These are phyloP conservation scores for Chrysochloris asiatica DNA, from an alignment of 2,113 vertebrate species.

Conservation along the genomic window DNA sequence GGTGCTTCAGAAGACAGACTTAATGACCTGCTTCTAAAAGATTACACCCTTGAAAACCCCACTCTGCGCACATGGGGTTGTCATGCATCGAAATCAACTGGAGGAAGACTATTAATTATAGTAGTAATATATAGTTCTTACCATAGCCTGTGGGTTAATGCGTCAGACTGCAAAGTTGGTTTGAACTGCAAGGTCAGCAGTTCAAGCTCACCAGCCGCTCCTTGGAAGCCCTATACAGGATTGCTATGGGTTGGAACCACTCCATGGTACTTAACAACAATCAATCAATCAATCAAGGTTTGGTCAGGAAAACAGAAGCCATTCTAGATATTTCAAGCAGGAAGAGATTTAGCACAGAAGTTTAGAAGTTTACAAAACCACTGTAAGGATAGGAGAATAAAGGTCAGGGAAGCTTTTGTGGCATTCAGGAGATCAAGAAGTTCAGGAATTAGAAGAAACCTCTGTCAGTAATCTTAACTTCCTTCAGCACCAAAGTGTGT, in stretches of 20 bases:
- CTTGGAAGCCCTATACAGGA: no score
- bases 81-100: neutral
- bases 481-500: neutral
- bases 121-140: neutral
- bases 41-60: neutral
- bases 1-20: neutral
- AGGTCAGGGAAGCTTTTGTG: neutral
- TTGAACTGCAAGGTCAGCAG: no score
- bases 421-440: neutral
- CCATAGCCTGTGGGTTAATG: no score
- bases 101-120: neutral
- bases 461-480: neutral
- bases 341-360: neutral
- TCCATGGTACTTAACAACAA: no score
- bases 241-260: no score
- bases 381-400: neutral
- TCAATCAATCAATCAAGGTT: neutral
- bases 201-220: no score
- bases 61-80: neutral
- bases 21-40: neutral
- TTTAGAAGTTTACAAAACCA: neutral
- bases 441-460: neutral
- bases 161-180: no score
- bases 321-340: conserved; percentile 2
- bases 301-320: neutral